Base-by-base conservation (phyloP, 2,888 invertebrate species). In the Biston stratarius region DNA sequence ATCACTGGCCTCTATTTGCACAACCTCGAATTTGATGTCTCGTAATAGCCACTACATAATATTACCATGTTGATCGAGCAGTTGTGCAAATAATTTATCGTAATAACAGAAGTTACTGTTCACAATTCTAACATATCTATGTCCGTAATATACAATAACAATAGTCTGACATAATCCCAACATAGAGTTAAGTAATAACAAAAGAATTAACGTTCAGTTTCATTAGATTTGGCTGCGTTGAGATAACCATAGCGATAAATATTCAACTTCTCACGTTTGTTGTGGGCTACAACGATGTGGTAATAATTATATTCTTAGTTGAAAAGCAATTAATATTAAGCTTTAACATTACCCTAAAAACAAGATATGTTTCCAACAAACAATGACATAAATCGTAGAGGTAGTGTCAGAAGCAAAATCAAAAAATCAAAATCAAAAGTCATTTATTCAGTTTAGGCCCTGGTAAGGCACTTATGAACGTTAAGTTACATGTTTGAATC, bases 191-290 rank as follows among this genome's bases (percentile, higher is more conserved):
- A 77, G 78, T 77, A 81, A 79, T 75, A 77, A 82, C 80, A 81
- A 82, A 82, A 77, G 77, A 80, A 81, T 69, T 75, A 70, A 72
- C 75, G 75, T 75, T 82, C 74, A 82, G 77, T 80, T 80, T 79
- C 79, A 76, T 79, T 77, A 79, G 79, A 74, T 77, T 78, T 78
- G 71, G 73, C 73, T 73, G 73, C 55, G 24, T 58, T 64, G 67
- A 75, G 84, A 83, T 83, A 69, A 66, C 64, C 73, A 65, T 60
- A 61, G 73, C 74, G 82, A 84, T 84, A 77, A 77, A 78, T 80
- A 81, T 73, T 76, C 74, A 77, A 67, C 76, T 84, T 87, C 87
- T 78, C 87, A 87, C 86, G 83, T 80, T 83, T 82, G 84, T 84
- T 86, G 79, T 73, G 52, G 77, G 82, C 75, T 77, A 76, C 76